phyloP scores from a whole-genome alignment of 2,797 vertebrate genomes.

The Syngnathus acus region DNA sequence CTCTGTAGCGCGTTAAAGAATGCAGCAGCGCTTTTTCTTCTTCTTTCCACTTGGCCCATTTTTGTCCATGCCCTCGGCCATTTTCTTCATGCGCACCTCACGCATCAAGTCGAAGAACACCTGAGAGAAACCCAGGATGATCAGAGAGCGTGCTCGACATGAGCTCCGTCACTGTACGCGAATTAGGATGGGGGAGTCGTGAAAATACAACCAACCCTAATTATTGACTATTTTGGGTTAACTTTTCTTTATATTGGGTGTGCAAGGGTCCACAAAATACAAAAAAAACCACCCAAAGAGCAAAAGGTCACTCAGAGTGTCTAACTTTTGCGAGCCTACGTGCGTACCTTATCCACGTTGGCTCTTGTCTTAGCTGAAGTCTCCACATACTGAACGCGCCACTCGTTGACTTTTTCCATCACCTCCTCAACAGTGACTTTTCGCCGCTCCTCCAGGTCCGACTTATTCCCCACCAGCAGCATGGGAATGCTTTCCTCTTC shows the following conservation, averaged over 20 bases:
- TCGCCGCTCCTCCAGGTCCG: slow-evolving; percentile 87
- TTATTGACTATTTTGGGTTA: no score
- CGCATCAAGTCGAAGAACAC: slow-evolving; percentile 98
- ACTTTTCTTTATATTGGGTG: no score
- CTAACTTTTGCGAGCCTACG: no score
- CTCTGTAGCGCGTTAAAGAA: slow-evolving; percentile 68
- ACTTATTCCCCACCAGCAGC: slow-evolving; percentile 92
- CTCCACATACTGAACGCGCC: slow-evolving; percentile 92
- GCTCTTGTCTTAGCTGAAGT: slow-evolving; percentile 91
- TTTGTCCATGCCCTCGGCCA: slow-evolving; percentile 93
- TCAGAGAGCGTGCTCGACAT: not conserved
- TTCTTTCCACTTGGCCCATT: slow-evolving; percentile 87
- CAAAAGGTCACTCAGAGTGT: no score
- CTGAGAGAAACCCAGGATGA: slow-evolving; percentile 47
- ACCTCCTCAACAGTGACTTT: slow-evolving; percentile 85
- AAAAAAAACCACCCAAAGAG: not conserved
- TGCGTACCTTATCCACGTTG: slow-evolving; percentile 88
- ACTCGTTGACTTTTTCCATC: slow-evolving; percentile 75
- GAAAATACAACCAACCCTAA: not conserved
- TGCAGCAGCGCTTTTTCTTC: slow-evolving; percentile 86
- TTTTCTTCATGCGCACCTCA: slow-evolving; percentile 90
- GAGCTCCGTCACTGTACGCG: no score
- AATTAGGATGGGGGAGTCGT: not conserved
- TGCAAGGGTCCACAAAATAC: no score
- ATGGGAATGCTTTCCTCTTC: slow-evolving; percentile 89